phyloP scores from a whole-genome alignment of 2,113 vertebrate species.

The Protobothrops mucrosquamatus region DNA sequence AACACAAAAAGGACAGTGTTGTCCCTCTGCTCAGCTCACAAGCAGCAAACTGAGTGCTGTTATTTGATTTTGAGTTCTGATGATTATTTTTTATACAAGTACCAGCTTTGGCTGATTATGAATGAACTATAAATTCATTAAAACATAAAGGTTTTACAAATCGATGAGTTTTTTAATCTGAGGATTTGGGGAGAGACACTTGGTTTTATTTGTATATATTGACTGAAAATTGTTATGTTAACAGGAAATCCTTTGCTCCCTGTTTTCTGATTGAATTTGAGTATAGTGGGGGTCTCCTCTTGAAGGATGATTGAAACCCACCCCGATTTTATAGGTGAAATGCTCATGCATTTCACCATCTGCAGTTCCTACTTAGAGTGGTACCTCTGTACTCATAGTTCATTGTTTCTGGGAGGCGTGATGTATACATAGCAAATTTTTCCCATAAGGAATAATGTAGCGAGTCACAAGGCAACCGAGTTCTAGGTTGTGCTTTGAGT shows the following conservation, averaged over 20 bases:
- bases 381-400: neutral
- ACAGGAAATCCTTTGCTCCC: neutral
- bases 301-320: neutral
- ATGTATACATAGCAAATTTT: neutral
- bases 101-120: neutral
- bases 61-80: conserved; percentile 14
- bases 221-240: neutral
- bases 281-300: conserved; percentile 24
- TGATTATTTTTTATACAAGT: conserved; percentile 13
- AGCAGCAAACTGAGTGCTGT: neutral
- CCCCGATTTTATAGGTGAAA: conserved; percentile 51
- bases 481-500: neutral
- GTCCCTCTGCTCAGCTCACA: conserved; percentile 3
- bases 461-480: neutral
- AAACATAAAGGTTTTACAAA: conserved; percentile 20
- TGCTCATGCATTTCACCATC: conserved; percentile 46
- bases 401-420: neutral
- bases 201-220: conserved; percentile 16
- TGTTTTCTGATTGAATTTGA: conserved; percentile 2
- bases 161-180: conserved; percentile 25
- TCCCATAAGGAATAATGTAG: neutral
- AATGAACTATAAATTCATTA: conserved; percentile 46
- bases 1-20: conserved; percentile 13
- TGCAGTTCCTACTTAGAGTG: neutral
- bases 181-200: conserved; percentile 17